Percentiles rank a stretch among this genome's conserved stretches.
Evolutionary conservation across 37 sponge, comb jelly and placozoan species (phyloP).

Genomic region (Mnemiopsis leidyi): DNA sequence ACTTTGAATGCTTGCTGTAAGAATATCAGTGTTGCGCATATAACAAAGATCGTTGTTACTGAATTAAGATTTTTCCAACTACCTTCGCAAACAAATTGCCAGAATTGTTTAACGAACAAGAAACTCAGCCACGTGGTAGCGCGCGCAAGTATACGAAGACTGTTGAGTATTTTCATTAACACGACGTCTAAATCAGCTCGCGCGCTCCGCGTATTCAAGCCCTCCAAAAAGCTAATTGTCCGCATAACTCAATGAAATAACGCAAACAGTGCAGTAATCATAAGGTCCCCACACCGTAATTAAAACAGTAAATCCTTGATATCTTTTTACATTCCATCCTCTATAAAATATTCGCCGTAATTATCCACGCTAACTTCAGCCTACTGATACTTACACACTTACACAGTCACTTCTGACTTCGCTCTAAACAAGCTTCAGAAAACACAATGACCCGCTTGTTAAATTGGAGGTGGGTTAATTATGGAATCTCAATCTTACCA

Average conservation of each 20-base stretch:
- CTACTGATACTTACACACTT: not conserved
- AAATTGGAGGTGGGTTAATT: not conserved
- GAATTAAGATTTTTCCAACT: too few relatives aligned
- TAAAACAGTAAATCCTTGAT: not conserved
- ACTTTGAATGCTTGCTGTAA: constrained; percentile 41
- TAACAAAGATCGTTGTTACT: too few relatives aligned
- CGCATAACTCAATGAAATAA: too few relatives aligned
- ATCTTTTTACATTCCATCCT: too few relatives aligned
- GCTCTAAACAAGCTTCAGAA: not conserved
- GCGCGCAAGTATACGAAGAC: not conserved
- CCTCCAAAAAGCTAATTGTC: too few relatives aligned
- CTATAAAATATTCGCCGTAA: not conserved
- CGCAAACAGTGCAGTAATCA: not conserved
- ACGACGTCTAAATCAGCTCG: not conserved
- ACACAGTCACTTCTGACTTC: too few relatives aligned
- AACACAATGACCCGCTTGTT: not conserved
- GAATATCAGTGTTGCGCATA: not conserved
- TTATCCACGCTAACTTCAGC: not conserved
- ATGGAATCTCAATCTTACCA: not conserved
- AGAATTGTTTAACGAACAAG: too few relatives aligned
- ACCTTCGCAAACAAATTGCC: too few relatives aligned
- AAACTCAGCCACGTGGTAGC: too few relatives aligned
- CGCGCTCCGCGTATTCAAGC: not conserved
- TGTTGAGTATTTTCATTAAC: not conserved
- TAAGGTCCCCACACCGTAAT: not conserved